These are phyloP conservation scores for Celastrina argiolus DNA, from an alignment of 2,888 invertebrate genomes.

Conservation along the genomic window DNA sequence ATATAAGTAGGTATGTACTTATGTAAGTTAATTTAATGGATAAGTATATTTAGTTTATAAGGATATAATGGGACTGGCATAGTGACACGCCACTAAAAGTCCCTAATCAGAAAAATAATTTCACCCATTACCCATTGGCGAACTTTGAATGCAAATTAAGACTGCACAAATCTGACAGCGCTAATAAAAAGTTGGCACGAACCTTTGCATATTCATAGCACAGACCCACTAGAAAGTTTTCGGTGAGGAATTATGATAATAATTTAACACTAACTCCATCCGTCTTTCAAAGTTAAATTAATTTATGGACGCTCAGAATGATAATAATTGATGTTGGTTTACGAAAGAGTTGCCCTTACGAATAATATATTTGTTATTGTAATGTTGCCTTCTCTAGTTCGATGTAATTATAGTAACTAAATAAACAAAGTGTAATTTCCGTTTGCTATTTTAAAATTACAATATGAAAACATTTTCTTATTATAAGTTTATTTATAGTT, in stretches of 20 bases:
- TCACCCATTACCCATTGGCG: slow-evolving; percentile 29
- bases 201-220: slow-evolving; percentile 72
- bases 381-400: neutral
- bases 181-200: slow-evolving; percentile 69
- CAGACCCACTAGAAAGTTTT: slow-evolving; percentile 70
- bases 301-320: slow-evolving; percentile 17
- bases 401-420: neutral
- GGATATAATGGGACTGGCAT: too few relatives aligned
- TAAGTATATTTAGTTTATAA: too few relatives aligned
- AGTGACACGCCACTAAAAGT: too few relatives aligned
- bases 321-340: slow-evolving; percentile 7
- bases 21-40: too few relatives aligned
- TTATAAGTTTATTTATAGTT: too few relatives aligned
- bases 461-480: neutral
- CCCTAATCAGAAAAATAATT: neutral
- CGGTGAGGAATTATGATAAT: slow-evolving; percentile 74
- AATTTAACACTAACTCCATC: slow-evolving; percentile 70
- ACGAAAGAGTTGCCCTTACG: neutral
- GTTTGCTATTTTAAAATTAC: neutral
- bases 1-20: too few relatives aligned
- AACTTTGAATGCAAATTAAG: slow-evolving; percentile 58
- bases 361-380: slow-evolving; percentile 4
- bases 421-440: neutral
- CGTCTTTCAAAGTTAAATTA: slow-evolving; percentile 53
- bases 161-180: slow-evolving; percentile 61